A percentile compares a stretch with the other conserved stretches of the same genome.
These are phyloP conservation scores for Cuniculus paca DNA, from an alignment of 2,797 vertebrate genomes.

Conservation along the genomic window DNA sequence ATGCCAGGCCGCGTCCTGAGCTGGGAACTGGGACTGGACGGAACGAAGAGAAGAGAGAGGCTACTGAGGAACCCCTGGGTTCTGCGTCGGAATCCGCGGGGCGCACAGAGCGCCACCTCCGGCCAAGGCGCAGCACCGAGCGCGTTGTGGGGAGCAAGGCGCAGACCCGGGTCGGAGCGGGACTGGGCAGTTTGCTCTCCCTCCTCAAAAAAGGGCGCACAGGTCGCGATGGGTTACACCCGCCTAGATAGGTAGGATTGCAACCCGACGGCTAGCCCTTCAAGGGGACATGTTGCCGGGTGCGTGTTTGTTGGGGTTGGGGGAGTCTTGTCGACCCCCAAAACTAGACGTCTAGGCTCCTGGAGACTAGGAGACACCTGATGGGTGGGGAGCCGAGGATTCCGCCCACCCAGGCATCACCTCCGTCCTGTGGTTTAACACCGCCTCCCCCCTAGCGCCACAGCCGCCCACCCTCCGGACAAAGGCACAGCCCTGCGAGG, in stretches of 20 bases:
- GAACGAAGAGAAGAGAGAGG: not conserved
- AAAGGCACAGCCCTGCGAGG: conserved; percentile 80
- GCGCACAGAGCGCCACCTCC: conserved; percentile 77
- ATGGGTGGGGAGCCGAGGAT: not conserved
- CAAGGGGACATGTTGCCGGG: not conserved
- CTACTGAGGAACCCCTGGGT: not conserved
- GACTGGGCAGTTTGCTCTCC: not conserved
- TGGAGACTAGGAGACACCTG: not conserved
- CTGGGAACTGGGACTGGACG: conserved; percentile 1
- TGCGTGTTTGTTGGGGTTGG: too few species aligned
- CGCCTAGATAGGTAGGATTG: not conserved
- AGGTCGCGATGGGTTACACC: not conserved
- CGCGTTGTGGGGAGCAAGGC: not conserved
- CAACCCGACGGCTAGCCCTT: not conserved
- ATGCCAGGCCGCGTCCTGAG: conserved; percentile 26
- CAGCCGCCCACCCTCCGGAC: conserved; percentile 71
- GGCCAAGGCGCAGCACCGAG: not conserved
- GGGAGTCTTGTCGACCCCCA: not conserved
- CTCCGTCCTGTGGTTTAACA: conserved; percentile 39
- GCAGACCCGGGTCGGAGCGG: not conserved
- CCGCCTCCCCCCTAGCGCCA: not conserved
- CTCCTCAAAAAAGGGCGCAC: not conserved
- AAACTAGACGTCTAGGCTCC: not conserved
- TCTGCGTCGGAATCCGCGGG: not conserved
- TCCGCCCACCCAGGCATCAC: not conserved